Percentiles rank a stretch among this genome's conserved stretches.
These are phyloP conservation scores for Aleadryas rufinucha DNA, from an alignment of 2,113 vertebrate genomes.

Conservation along the genomic window DNA sequence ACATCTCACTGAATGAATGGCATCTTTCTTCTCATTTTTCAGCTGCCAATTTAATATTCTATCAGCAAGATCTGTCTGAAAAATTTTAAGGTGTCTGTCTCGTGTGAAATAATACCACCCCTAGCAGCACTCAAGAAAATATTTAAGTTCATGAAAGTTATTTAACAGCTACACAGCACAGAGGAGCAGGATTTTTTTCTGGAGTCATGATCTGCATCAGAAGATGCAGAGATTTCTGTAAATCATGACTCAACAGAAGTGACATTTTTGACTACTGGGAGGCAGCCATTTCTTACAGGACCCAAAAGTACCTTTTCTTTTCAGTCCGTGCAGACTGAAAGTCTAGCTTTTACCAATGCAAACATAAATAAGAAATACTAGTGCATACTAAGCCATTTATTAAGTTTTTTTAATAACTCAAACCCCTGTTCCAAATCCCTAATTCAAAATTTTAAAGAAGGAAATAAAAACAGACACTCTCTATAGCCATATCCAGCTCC, in stretches of 20 bases:
- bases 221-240: background rate
- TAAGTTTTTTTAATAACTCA: background rate
- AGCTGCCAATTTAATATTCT: background rate
- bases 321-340: background rate
- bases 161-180: background rate
- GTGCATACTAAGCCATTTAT: background rate
- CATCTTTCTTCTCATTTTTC: background rate
- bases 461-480: background rate
- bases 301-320: background rate
- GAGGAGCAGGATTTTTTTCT: background rate
- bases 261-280: background rate
- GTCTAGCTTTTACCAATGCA: background rate
- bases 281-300: background rate
- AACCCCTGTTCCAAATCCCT: background rate
- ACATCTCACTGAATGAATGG: background rate
- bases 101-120: background rate
- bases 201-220: background rate
- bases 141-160: background rate
- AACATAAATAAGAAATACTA: background rate
- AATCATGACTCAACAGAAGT: background rate
- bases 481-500: background rate
- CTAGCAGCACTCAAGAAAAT: accelerated
- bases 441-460: background rate
- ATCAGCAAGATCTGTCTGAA: background rate
- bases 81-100: background rate